phyloP scores from a whole-genome alignment of 2,113 vertebrate species.

The Colaptes auratus region DNA sequence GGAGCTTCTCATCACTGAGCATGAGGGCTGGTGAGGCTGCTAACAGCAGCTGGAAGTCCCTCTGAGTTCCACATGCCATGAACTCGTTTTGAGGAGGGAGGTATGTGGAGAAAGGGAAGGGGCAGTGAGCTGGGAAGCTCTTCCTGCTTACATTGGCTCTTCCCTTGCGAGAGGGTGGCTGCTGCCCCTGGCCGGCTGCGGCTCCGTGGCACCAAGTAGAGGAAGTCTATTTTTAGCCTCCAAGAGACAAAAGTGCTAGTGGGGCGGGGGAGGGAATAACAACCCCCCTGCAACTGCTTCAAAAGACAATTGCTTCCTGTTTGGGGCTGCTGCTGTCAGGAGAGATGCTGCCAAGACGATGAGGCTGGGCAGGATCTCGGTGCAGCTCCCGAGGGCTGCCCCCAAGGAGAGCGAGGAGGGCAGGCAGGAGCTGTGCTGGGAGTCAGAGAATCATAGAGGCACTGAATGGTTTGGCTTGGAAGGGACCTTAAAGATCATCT shows the following conservation, averaged over 20 bases:
- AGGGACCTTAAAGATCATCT: too few relatives aligned
- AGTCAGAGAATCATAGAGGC: neutral
- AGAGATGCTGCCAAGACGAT: neutral
- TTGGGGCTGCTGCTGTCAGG: neutral
- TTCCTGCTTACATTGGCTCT: neutral
- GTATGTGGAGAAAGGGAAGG: neutral
- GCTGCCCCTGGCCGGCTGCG: neutral
- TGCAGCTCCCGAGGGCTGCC: neutral
- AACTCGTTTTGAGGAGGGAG: neutral
- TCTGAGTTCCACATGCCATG: neutral
- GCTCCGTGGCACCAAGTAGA: neutral
- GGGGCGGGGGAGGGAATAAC: neutral
- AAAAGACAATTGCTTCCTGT: constrained; percentile 42
- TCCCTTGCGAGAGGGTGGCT: neutral
- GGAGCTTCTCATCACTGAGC: neutral
- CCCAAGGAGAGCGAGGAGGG: neutral
- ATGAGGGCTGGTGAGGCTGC: neutral
- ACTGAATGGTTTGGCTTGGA: too few relatives aligned
- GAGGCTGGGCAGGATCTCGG: neutral
- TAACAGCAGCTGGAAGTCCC: neutral
- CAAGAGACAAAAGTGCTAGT: neutral
- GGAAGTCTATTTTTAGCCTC: constrained; percentile 27
- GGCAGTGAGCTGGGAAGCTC: neutral
- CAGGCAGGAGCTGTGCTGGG: neutral
- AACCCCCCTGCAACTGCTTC: neutral